A percentile compares a stretch with the other conserved stretches of the same genome.
Conservation (phyloP, 2,797 vertebrate species). For the Syngnathus acus region DNA sequence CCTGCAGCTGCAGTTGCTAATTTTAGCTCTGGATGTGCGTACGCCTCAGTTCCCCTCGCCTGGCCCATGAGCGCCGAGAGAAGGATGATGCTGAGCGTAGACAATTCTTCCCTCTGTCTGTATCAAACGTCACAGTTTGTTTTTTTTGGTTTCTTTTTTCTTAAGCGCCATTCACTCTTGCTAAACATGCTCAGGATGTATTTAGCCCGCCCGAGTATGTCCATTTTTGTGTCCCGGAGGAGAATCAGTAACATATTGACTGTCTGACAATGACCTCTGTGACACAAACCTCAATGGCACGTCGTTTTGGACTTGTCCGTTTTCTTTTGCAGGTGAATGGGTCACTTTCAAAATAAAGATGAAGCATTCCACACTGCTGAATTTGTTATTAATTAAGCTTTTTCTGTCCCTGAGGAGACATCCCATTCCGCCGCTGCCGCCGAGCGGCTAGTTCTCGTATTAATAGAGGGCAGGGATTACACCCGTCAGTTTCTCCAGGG, state of each 20-base stretch:
- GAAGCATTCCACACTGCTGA: slow-evolving; percentile 5
- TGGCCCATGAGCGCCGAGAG: slow-evolving; percentile 43
- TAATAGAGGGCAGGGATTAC: slow-evolving; percentile 43
- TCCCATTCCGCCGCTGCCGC: slow-evolving; percentile 22
- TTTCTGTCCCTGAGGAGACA: slow-evolving; percentile 30
- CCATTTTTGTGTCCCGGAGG: slow-evolving; percentile 14
- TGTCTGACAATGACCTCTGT: slow-evolving; percentile 42
- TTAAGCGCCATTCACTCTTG: not conserved
- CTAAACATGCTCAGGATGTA: slow-evolving; percentile 3
- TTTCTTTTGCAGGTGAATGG: not conserved
- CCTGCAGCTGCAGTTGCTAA: slow-evolving; percentile 69
- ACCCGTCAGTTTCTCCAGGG: slow-evolving; percentile 35
- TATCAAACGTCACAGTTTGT: not conserved
- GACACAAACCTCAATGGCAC: slow-evolving; percentile 9
- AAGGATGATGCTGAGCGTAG: slow-evolving; percentile 29
- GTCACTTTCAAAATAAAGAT: slow-evolving; percentile 7
- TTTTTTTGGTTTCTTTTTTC: not conserved
- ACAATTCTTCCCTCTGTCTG: slow-evolving; percentile 23
- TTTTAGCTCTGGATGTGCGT: slow-evolving; percentile 63
- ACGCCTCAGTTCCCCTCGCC: slow-evolving; percentile 56
- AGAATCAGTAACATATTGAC: slow-evolving; percentile 29
- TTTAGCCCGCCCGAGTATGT: not conserved
- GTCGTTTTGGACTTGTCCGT: slow-evolving; percentile 13
- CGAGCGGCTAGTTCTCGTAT: slow-evolving; percentile 44
- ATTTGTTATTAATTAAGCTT: slow-evolving; percentile 31